Percentiles rank a stretch among this genome's conserved stretches.
These are phyloP conservation scores for Platichthys stellatus DNA, from an alignment of 2,113 vertebrate species.

Conservation along the genomic window DNA sequence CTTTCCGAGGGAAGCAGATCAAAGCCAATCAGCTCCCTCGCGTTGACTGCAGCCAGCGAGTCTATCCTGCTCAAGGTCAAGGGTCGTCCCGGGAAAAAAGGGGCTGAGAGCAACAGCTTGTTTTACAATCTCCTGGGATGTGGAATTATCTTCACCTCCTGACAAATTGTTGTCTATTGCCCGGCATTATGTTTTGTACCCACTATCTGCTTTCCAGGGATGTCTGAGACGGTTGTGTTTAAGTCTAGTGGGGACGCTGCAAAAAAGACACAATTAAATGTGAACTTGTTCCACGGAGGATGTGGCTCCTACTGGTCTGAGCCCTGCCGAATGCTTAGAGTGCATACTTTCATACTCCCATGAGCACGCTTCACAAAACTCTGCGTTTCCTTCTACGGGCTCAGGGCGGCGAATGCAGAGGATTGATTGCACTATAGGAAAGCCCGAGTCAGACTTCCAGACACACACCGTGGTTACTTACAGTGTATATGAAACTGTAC, in stretches of 20 bases:
- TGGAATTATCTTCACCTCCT: slow-evolving; percentile 71
- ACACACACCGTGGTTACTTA: slow-evolving; percentile 26
- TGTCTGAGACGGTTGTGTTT: slow-evolving; percentile 31
- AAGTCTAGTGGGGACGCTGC: slow-evolving; percentile 10
- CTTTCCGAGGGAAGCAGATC: slow-evolving; percentile 78
- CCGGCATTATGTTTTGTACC: slow-evolving; percentile 38
- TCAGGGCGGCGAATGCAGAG: slow-evolving; percentile 45
- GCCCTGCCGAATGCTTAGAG: slow-evolving; percentile 53
- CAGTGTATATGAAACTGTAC: slow-evolving; percentile 19
- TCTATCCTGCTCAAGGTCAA: slow-evolving; percentile 73
- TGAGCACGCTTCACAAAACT: slow-evolving; percentile 63
- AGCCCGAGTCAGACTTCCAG: slow-evolving; percentile 56
- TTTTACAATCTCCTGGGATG: slow-evolving; percentile 76
- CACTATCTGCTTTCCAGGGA: slow-evolving; percentile 29
- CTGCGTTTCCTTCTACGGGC: slow-evolving; percentile 68
- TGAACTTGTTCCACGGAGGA: slow-evolving; percentile 56
- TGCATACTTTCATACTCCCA: slow-evolving; percentile 77
- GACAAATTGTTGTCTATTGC: slow-evolving; percentile 71
- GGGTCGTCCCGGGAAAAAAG: slow-evolving; percentile 76
- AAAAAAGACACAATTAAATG: slow-evolving; percentile 45
- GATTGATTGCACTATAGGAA: slow-evolving; percentile 56
- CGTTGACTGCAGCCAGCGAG: slow-evolving; percentile 76
- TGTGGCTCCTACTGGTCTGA: slow-evolving; percentile 67
- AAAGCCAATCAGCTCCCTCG: slow-evolving; percentile 83
- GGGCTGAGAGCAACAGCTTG: slow-evolving; percentile 69